A percentile compares a stretch with the other conserved stretches of the same genome.
phyloP scores from a whole-genome alignment of 2,113 vertebrate genomes.

The Numenius arquata region DNA sequence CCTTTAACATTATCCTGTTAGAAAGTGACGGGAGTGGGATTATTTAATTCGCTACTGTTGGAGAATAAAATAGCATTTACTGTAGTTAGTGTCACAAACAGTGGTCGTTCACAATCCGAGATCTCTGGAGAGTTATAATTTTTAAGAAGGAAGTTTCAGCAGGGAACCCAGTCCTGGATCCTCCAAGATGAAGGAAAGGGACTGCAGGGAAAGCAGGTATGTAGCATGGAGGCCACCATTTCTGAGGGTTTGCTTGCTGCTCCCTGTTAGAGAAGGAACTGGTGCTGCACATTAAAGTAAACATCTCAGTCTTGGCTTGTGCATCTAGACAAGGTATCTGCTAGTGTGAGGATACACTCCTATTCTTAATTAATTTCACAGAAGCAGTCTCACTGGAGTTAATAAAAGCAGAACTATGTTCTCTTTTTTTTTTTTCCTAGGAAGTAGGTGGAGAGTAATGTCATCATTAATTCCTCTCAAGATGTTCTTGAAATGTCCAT shows the following conservation, averaged over 20 bases:
- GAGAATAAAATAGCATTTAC: constrained; percentile 29
- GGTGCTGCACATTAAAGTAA: background rate
- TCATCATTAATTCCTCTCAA: background rate
- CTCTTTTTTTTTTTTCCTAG: background rate
- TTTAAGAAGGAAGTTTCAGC: constrained; percentile 16
- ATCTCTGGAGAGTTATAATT: background rate
- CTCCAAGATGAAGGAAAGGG: background rate
- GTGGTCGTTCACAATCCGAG: background rate
- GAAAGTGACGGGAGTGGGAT: background rate
- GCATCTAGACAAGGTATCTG: background rate
- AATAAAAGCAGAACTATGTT: background rate
- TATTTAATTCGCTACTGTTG: background rate
- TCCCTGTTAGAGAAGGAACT: background rate
- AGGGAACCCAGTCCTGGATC: background rate
- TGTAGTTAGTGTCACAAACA: constrained; percentile 24
- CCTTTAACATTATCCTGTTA: constrained; percentile 56
- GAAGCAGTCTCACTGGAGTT: background rate
- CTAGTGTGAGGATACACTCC: background rate
- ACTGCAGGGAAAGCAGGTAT: background rate
- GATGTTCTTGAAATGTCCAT: background rate
- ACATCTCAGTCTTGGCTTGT: background rate
- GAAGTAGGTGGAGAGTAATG: background rate
- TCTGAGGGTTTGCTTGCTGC: background rate
- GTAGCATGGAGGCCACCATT: background rate
- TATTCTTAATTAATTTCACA: background rate